A percentile compares a stretch with the other conserved stretches of the same genome.
These are phyloP conservation scores for Drosophila putrida DNA, from an alignment of 2,888 invertebrate species.

Conservation along the genomic window DNA sequence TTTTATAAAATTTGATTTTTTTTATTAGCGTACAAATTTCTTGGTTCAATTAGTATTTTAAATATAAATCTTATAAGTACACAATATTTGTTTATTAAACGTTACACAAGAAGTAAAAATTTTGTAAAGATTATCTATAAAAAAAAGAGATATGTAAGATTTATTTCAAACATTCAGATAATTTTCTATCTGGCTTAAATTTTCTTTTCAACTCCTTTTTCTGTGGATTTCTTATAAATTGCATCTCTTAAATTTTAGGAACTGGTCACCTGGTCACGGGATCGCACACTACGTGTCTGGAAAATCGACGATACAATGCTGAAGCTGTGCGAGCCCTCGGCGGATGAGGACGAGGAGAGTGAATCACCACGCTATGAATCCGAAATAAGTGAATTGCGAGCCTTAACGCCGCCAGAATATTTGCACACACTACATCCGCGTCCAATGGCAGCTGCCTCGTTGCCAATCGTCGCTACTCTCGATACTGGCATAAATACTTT, in stretches of 20 bases:
- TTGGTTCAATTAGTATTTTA: no score
- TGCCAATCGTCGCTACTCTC: constrained; percentile 63
- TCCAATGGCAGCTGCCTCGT: constrained; percentile 61
- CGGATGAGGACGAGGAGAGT: constrained; percentile 63
- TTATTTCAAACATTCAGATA: no score
- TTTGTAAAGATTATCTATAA: no score
- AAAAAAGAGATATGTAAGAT: no score
- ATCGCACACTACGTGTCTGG: constrained; percentile 96
- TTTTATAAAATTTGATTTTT: no score
- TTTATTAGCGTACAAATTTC: no score
- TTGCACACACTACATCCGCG: constrained; percentile 75
- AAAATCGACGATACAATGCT: constrained; percentile 94
- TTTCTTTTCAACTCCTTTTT: no score
- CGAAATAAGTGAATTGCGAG: constrained; percentile 75
- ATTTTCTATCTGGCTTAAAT: no score
- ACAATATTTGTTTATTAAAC: no score
- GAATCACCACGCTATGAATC: constrained; percentile 71
- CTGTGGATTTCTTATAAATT: background rate
- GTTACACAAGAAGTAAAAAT: no score
- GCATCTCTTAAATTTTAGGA: constrained; percentile 85
- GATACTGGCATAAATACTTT: constrained; percentile 50
- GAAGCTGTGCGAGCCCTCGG: constrained; percentile 89
- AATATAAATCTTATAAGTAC: no score
- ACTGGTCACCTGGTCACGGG: constrained; percentile 97
- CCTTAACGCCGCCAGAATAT: constrained; percentile 75